Evolutionary conservation across 2,113 vertebrate genomes (phyloP), one percentile per base, ranked within the genome.

Genomic region (Varanus salvator): DNA sequence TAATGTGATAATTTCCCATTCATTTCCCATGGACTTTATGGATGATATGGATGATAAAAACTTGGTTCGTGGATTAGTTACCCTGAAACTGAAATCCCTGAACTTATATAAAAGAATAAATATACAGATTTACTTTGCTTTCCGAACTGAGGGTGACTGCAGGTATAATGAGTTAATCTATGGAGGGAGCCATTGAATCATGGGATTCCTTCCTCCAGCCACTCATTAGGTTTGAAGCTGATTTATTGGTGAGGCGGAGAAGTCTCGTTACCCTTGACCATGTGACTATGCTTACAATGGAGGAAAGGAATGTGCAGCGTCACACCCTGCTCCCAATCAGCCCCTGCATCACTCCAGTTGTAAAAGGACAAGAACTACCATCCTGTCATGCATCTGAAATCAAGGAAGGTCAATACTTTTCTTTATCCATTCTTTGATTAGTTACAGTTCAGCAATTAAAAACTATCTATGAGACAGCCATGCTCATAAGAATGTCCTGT

Each of bases 401-500:
- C 0, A 85, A 81, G 83, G 81, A 52, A 29, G 0, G 0, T 12
- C 69, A 72, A 34, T 77, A 1, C 4, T 8, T 54, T 29, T 21
- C 38, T 0, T 84, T 66, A 82, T 2, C 83, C 74, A 38, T 75
- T 31, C 15, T 85, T 3, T 6, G 31, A 54, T 66, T 54, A 76
- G 0, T 19, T 68, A 54, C 29, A 86, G 60, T 11, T 11, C 50
- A 34, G 50, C 0, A 84, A 48, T 57, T 76, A 91, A 78, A 44
- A n/a, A 44, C 1, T 12, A 0, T 77, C 74, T 75, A 80, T 92
- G 77, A 66, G 54, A 66, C 76, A 92, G 84, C 74, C 3, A 34
- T 0, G 82, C 54, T 31, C 38, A 38, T 7, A 91, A 54, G 85
- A 90, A 94, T 38, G 77, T 44, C 54, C 57, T 31, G 54, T 93